Evolutionary conservation across 2,113 vertebrate species (phyloP).

Genomic region (Lamprologus sp.): DNA sequence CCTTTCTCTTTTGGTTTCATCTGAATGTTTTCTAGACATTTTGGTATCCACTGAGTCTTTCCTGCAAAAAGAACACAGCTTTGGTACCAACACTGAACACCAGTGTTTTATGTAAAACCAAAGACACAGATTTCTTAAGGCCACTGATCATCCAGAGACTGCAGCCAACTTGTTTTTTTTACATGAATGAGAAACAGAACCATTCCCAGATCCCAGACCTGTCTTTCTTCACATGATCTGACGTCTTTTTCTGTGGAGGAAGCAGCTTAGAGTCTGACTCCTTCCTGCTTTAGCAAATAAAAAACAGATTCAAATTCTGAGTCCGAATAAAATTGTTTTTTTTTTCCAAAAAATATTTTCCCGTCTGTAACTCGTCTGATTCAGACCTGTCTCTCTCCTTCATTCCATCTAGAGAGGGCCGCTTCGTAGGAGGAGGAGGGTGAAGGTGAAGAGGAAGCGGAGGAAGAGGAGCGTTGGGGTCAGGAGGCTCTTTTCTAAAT

Average conservation of each 20-base stretch:
- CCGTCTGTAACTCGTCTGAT: not conserved
- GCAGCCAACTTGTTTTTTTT: not conserved
- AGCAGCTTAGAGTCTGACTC: slow-evolving; percentile 50
- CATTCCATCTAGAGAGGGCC: slow-evolving; percentile 34
- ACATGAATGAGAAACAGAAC: not conserved
- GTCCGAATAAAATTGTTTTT: not conserved
- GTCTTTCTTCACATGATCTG: slow-evolving; percentile 57
- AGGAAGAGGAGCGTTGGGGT: slow-evolving; percentile 65
- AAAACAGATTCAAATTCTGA: slow-evolving; percentile 21
- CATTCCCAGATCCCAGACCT: slow-evolving; percentile 51
- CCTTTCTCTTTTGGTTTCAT: slow-evolving; percentile 70
- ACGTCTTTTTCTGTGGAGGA: slow-evolving; percentile 43
- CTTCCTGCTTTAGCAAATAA: slow-evolving; percentile 54
- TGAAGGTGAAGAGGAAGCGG: slow-evolving; percentile 68
- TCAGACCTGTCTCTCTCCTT: slow-evolving; percentile 62
- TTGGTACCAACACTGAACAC: not conserved
- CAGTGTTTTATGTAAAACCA: not conserved
- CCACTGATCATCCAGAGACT: not conserved
- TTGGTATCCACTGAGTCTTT: slow-evolving; percentile 65
- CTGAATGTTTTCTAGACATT: slow-evolving; percentile 49
- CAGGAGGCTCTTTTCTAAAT: slow-evolving; percentile 66
- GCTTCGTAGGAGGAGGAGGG: slow-evolving; percentile 49
- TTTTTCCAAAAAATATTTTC: not conserved
- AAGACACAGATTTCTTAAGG: not conserved
- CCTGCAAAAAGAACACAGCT: slow-evolving; percentile 52